Percentiles rank a stretch among this genome's conserved stretches.
Evolutionary conservation across 2,797 vertebrate genomes (phyloP).

Genomic region (Mallotus villosus): DNA sequence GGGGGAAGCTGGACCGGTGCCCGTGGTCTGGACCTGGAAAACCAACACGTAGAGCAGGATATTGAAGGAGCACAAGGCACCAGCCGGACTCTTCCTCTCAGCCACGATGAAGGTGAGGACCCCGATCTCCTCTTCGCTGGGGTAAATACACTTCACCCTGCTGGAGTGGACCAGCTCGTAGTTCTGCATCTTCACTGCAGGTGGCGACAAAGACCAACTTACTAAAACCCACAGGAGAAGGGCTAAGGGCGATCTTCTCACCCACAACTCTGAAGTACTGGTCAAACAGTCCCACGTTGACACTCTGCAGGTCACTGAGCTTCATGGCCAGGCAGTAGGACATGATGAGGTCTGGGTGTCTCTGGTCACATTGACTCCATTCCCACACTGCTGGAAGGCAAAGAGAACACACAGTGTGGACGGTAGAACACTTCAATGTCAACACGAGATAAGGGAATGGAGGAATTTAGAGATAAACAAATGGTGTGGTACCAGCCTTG

Average conservation of each 20-base stretch:
- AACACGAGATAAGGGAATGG: background rate
- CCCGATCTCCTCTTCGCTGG: slow-evolving; percentile 95
- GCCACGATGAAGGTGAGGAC: slow-evolving; percentile 93
- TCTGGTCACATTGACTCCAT: slow-evolving; percentile 68
- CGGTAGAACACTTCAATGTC: background rate
- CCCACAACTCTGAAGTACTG: slow-evolving; percentile 95
- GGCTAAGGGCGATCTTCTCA: slow-evolving; percentile 57
- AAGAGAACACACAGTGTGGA: background rate
- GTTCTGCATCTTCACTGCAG: slow-evolving; percentile 93
- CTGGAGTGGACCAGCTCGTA: slow-evolving; percentile 98
- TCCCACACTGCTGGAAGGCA: slow-evolving; percentile 75
- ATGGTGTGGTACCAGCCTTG: background rate
- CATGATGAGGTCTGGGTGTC: slow-evolving; percentile 78
- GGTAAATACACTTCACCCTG: slow-evolving; percentile 94
- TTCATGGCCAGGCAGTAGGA: slow-evolving; percentile 83
- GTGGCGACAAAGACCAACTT: background rate
- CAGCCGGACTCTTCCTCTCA: slow-evolving; percentile 79
- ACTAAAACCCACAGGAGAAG: background rate
- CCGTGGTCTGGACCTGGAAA: slow-evolving; percentile 80
- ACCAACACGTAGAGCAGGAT: slow-evolving; percentile 92
- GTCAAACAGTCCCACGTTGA: slow-evolving; percentile 95
- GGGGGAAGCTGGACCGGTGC: background rate
- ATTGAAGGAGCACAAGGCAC: slow-evolving; percentile 76
- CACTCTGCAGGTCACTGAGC: slow-evolving; percentile 84
- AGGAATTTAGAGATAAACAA: background rate